phyloP scores from a whole-genome alignment of 2,797 vertebrate species.

The Aulostomus chinensis region DNA sequence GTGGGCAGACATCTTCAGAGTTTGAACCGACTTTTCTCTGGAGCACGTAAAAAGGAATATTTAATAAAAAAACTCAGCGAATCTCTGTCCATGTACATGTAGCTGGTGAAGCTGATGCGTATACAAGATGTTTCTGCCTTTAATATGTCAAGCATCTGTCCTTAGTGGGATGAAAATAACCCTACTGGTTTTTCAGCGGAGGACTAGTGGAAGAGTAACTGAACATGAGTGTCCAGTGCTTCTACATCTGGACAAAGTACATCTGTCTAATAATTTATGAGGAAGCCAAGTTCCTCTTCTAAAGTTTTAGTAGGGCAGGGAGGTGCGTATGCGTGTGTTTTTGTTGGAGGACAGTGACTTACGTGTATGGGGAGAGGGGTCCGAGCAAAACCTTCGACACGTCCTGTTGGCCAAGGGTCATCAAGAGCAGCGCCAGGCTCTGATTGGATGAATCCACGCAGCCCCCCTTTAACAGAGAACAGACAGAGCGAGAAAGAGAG shows the following conservation, averaged over 20 bases:
- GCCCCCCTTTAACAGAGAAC: constrained; percentile 86
- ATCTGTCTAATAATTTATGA: constrained; percentile 26
- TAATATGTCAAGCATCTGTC: constrained; percentile 25
- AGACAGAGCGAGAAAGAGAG: no score
- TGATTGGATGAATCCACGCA: constrained; percentile 97
- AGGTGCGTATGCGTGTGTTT: background rate
- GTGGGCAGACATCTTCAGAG: no score
- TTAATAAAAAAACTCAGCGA: no score
- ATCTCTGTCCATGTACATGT: no score
- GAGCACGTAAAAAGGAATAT: no score
- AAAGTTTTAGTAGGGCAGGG: no score
- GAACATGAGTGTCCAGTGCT: background rate
- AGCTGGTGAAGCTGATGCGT: no score
- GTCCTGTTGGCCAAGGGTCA: constrained; percentile 97
- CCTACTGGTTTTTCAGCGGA: constrained; percentile 10
- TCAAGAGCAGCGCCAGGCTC: constrained; percentile 91
- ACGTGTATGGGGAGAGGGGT: constrained; percentile 94
- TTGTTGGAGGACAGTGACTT: constrained; percentile 44
- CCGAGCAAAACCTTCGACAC: constrained; percentile 96
- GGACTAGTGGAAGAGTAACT: constrained; percentile 57
- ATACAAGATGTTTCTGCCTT: background rate
- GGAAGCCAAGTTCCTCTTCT: background rate
- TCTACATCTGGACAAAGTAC: constrained; percentile 1
- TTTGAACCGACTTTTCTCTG: no score
- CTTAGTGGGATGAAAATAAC: no score